Evolutionary conservation across 2,888 invertebrate genomes (phyloP).

Genomic region (Drosophila subquinaria): DNA sequence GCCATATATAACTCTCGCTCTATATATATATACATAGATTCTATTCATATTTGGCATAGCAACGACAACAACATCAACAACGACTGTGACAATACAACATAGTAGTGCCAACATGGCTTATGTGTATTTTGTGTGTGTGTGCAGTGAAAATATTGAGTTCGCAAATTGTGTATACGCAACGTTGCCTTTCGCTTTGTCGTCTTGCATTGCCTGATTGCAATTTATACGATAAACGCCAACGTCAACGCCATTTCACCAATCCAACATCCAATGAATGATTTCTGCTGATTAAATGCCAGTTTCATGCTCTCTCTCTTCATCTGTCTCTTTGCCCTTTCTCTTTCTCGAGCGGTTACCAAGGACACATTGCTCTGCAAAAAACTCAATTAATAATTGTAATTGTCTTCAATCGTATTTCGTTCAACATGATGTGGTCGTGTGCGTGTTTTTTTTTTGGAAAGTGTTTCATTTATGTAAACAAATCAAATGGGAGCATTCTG

Average conservation of each 20-base stretch:
- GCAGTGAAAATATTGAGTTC: slow-evolving; percentile 3
- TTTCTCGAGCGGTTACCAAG: slow-evolving; percentile 26
- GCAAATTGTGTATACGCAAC: slow-evolving; percentile 51
- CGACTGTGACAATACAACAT: neutral
- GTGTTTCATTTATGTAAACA: neutral
- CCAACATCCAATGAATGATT: neutral
- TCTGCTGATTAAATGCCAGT: slow-evolving; percentile 37
- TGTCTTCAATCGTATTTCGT: slow-evolving; percentile 25
- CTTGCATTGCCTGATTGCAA: slow-evolving; percentile 34
- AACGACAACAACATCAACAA: slow-evolving; percentile 1
- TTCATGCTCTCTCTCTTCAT: neutral
- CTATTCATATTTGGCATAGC: slow-evolving; percentile 28
- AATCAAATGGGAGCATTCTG: neutral
- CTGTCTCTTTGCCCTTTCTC: neutral
- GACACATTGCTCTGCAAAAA: slow-evolving; percentile 1
- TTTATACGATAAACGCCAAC: slow-evolving; percentile 19
- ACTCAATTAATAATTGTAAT: slow-evolving; percentile 35
- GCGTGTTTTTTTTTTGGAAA: neutral
- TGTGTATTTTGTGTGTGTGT: slow-evolving; percentile 13
- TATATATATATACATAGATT: neutral
- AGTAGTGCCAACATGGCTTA: neutral
- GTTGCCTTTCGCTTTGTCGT: slow-evolving; percentile 13
- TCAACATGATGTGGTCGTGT: neutral
- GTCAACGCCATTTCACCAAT: neutral
- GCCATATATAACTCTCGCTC: neutral